A percentile compares a stretch with the other conserved stretches of the same genome.
Conservation (phyloP, 2,888 invertebrate genomes). For the Lissonota sp. region DNA sequence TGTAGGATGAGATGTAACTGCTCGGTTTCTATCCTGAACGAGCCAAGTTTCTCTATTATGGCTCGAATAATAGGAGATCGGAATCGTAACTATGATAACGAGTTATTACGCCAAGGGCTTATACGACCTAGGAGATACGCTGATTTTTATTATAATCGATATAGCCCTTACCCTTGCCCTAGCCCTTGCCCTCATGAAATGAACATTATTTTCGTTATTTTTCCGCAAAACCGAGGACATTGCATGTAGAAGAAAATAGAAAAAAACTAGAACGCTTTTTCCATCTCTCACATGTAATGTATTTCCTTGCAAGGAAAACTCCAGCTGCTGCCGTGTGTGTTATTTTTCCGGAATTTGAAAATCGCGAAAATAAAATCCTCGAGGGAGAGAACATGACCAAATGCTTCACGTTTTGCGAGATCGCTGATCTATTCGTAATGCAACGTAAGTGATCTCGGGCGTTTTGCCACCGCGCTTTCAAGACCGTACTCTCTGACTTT, state of each 20-base stretch:
- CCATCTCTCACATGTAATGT: background rate
- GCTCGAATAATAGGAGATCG: conserved; percentile 41
- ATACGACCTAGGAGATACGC: background rate
- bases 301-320: background rate
- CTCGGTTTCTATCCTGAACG: conserved; percentile 32
- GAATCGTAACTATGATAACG: conserved; percentile 51
- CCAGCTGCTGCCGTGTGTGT: background rate
- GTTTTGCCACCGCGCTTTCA: conserved; percentile 37
- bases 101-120: conserved; percentile 12
- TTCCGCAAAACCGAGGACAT: too few relatives aligned
- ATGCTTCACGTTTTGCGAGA: conserved; percentile 16
- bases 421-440: conserved; percentile 56
- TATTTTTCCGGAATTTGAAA: conserved; percentile 20
- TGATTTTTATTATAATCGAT: too few relatives aligned
- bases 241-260: too few relatives aligned
- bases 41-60: conserved; percentile 59
- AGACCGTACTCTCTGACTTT: conserved; percentile 3
- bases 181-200: too few relatives aligned
- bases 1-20: conserved; percentile 6
- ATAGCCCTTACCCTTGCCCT: too few relatives aligned
- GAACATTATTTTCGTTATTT: too few relatives aligned
- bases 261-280: too few relatives aligned
- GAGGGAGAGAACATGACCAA: conserved; percentile 17
- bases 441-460: conserved; percentile 56
- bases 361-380: conserved; percentile 17